phyloP scores from a whole-genome alignment of 2,113 vertebrate genomes.

The Peromyscus maniculatus region DNA sequence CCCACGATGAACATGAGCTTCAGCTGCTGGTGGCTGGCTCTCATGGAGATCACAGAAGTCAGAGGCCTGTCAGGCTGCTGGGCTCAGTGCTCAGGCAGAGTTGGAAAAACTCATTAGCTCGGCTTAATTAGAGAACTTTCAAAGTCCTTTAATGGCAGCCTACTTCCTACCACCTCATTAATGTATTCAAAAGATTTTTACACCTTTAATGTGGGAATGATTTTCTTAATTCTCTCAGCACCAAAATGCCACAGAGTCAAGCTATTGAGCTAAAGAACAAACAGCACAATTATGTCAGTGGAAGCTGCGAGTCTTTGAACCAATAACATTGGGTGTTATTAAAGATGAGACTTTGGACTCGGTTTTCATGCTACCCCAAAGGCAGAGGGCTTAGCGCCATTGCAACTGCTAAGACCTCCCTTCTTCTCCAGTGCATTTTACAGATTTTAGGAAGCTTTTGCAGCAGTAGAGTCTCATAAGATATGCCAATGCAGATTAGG shows the following conservation, averaged over 20 bases:
- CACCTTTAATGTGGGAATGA: conserved; percentile 67
- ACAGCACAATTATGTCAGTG: conserved; percentile 14
- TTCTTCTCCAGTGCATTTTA: neutral
- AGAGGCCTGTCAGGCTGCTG: conserved; percentile 12
- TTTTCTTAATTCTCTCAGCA: conserved; percentile 69
- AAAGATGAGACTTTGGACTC: neutral
- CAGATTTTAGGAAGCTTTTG: conserved; percentile 9
- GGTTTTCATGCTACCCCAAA: conserved; percentile 37
- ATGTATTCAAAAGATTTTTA: conserved; percentile 58
- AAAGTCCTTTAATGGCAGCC: conserved; percentile 57
- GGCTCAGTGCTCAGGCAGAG: neutral
- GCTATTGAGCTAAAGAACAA: conserved; percentile 21
- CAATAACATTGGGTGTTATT: conserved; percentile 25
- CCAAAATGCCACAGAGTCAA: conserved; percentile 24
- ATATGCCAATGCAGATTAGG: neutral
- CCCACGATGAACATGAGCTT: neutral
- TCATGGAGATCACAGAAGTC: conserved; percentile 67
- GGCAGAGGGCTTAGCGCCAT: neutral
- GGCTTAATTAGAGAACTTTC: conserved; percentile 73
- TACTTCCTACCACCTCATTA: conserved; percentile 67
- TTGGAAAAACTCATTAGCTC: conserved; percentile 72
- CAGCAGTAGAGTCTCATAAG: neutral
- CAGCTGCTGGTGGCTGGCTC: conserved; percentile 7
- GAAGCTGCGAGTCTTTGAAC: conserved; percentile 1
- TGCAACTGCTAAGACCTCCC: neutral